Evolutionary conservation across 2,888 invertebrate species (phyloP).

Genomic region (Xestia ashworthii): DNA sequence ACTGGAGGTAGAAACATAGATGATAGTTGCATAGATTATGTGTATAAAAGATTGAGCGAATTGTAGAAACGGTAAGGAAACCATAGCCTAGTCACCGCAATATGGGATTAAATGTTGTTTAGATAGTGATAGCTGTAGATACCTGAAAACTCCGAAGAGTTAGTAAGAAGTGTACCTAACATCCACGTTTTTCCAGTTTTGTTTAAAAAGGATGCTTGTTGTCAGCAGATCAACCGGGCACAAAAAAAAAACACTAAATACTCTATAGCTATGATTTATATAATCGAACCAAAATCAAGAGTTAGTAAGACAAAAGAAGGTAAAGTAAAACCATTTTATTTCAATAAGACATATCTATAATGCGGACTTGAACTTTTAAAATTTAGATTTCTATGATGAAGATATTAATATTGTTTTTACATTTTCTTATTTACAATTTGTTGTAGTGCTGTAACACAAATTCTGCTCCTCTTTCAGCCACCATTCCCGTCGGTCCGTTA

Average conservation of each 20-base stretch:
- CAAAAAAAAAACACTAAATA: too few relatives aligned
- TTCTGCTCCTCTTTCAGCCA: conserved; percentile 94
- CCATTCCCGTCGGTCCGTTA: conserved; percentile 95
- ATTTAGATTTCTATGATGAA: neutral
- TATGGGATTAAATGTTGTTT: neutral
- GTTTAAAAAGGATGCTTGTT: too few relatives aligned
- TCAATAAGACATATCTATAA: neutral
- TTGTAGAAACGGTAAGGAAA: neutral
- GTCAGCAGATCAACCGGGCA: too few relatives aligned
- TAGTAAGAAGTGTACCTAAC: too few relatives aligned
- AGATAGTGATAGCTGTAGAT: neutral
- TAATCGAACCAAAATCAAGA: too few relatives aligned
- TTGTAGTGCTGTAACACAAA: conserved; percentile 90
- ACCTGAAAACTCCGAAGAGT: too few relatives aligned
- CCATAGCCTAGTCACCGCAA: neutral
- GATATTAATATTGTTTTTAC: too few relatives aligned
- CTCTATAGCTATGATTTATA: too few relatives aligned
- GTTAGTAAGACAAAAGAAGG: too few relatives aligned
- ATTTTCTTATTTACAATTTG: neutral
- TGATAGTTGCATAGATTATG: neutral
- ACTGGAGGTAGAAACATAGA: neutral
- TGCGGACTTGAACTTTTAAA: too few relatives aligned
- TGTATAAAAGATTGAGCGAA: neutral
- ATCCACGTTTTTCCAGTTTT: too few relatives aligned
- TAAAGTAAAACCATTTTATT: neutral